Evolutionary conservation across 2,888 invertebrate genomes (phyloP).

Genomic region (Apotomis betuletana): DNA sequence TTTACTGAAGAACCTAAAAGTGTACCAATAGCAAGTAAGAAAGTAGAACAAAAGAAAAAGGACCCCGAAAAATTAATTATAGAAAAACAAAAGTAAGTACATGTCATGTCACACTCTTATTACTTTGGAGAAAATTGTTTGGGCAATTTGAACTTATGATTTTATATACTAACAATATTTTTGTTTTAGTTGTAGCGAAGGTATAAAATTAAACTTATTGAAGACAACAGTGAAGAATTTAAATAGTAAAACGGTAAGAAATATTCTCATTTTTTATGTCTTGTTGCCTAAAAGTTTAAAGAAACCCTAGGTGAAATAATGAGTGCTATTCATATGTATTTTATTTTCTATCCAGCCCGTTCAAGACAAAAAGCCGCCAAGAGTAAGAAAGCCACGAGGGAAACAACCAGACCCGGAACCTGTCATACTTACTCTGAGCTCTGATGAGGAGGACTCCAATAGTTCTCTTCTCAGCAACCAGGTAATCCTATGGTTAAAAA

Average conservation of each 20-base stretch:
- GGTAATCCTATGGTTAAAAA: conserved; percentile 53
- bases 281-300: conserved; percentile 3
- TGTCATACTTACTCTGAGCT: conserved; percentile 87
- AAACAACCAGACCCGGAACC: conserved; percentile 85
- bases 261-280: conserved; percentile 35
- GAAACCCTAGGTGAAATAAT: no score
- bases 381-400: conserved; percentile 79
- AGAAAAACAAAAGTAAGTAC: conserved; percentile 69
- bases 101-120: background rate
- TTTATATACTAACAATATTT: conserved; percentile 36
- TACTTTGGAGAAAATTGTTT: no score
- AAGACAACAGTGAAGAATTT: conserved; percentile 67
- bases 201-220: conserved; percentile 78
- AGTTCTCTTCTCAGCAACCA: conserved; percentile 74
- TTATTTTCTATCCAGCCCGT: conserved; percentile 52
- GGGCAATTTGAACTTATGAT: background rate
- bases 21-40: conserved; percentile 76
- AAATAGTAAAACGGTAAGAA: conserved; percentile 67
- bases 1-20: conserved; percentile 89
- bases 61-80: conserved; percentile 69
- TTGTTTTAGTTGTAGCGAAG: conserved; percentile 69
- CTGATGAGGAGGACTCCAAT: conserved; percentile 87
- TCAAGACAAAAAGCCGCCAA: conserved; percentile 72
- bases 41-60: conserved; percentile 79
- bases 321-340: background rate